phyloP scores from a whole-genome alignment of 2,797 vertebrate genomes.

The Tokudaia tokunoshimensis region DNA sequence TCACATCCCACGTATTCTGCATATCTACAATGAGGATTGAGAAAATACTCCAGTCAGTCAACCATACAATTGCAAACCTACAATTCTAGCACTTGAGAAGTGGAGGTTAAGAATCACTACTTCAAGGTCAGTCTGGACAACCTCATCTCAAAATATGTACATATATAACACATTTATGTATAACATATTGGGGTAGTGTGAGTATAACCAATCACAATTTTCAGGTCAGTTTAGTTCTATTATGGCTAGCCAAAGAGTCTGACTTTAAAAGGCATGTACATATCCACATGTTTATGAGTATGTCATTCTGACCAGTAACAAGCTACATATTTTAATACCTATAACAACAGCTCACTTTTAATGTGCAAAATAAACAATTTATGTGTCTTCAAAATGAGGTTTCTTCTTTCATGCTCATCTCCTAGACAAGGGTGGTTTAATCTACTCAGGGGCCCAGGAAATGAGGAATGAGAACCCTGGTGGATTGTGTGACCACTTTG shows the following conservation, averaged over 20 bases:
- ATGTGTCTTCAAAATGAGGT: not conserved
- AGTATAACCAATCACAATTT: not conserved
- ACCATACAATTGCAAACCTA: not conserved
- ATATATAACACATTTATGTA: not conserved
- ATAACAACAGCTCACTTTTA: conserved; percentile 30
- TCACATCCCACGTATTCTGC: not conserved
- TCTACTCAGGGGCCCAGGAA: not conserved
- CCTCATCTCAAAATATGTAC: not conserved
- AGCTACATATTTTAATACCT: not conserved
- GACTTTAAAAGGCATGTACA: conserved; percentile 22
- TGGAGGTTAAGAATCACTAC: not conserved
- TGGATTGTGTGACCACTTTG: not conserved
- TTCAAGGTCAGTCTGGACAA: not conserved
- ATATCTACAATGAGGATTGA: not conserved
- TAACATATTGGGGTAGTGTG: not conserved
- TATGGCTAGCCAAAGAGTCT: not conserved
- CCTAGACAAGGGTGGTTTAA: not conserved
- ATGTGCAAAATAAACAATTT: not conserved
- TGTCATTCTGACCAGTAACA: conserved; percentile 5
- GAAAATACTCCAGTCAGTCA: not conserved
- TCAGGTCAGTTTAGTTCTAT: not conserved
- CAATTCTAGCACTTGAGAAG: not conserved
- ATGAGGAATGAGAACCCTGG: not conserved
- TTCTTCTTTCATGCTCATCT: not conserved
- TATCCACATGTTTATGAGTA: not conserved